phyloP scores from a whole-genome alignment of 2,797 vertebrate species.

The Hydrophis major region DNA sequence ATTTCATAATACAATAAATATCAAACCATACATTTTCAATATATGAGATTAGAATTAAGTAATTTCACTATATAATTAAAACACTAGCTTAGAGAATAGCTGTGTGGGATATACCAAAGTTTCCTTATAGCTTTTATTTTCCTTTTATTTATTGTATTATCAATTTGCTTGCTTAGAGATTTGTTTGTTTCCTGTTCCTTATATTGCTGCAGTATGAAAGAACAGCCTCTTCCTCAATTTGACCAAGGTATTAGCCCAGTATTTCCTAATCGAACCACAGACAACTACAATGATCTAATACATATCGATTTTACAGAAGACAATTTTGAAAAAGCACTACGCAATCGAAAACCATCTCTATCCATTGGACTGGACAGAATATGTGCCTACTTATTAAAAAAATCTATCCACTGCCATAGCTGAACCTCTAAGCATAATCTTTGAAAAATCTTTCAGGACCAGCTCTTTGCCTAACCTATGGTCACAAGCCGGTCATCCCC shows the following conservation, averaged over 20 bases:
- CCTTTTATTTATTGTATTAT: neutral
- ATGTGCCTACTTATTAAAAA: too few relatives aligned
- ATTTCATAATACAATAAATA: constrained; percentile 55
- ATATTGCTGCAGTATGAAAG: neutral
- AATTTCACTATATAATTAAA: constrained; percentile 42
- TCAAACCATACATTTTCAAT: constrained; percentile 50
- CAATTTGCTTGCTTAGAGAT: neutral
- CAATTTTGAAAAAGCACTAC: too few relatives aligned
- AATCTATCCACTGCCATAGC: too few relatives aligned
- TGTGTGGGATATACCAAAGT: constrained; percentile 12
- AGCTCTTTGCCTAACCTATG: too few relatives aligned
- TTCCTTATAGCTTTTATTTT: neutral
- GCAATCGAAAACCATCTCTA: too few relatives aligned
- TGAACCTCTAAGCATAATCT: too few relatives aligned
- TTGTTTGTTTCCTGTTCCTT: neutral
- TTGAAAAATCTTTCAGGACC: too few relatives aligned
- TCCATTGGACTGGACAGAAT: too few relatives aligned
- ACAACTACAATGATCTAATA: too few relatives aligned
- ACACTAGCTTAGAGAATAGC: constrained; percentile 19
- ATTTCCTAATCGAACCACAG: too few relatives aligned
- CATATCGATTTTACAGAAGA: too few relatives aligned
- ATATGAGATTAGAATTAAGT: constrained; percentile 41
- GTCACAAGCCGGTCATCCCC: too few relatives aligned
- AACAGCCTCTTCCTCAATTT: neutral
- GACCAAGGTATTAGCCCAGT: neutral